A percentile compares a stretch with the other conserved stretches of the same genome.
Evolutionary conservation across 2,113 vertebrate species (phyloP).

Genomic region (Corythaixoides concolor): DNA sequence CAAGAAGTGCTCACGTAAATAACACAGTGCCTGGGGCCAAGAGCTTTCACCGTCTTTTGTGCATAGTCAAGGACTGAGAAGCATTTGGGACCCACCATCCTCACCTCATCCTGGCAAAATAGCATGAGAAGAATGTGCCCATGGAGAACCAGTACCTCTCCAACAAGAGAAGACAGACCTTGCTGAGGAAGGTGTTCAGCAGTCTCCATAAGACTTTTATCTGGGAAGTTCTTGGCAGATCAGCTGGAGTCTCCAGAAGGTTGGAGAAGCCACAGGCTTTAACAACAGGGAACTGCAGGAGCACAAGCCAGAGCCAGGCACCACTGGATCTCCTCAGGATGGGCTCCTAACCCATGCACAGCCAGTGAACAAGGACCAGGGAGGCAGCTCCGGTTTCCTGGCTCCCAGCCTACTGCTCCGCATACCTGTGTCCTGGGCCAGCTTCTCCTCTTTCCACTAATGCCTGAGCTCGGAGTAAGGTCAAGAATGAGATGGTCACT

Average conservation of each 20-base stretch:
- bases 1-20: not conserved
- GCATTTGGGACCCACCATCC: not conserved
- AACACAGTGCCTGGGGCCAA: not conserved
- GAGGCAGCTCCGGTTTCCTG: not conserved
- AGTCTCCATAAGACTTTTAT: not conserved
- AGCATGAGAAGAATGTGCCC: rapidly evolving
- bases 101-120: not conserved
- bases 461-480: rapidly evolving
- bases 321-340: not conserved
- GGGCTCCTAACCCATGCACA: not conserved
- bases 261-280: not conserved
- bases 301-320: not conserved
- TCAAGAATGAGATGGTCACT: not conserved
- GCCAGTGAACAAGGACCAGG: not conserved
- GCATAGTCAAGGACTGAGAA: not conserved
- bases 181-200: not conserved
- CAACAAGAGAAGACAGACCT: not conserved
- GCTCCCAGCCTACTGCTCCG: not conserved
- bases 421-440: not conserved
- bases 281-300: not conserved
- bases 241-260: not conserved
- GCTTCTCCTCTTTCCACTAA: not conserved
- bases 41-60: not conserved
- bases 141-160: not conserved
- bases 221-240: not conserved